phyloP scores from a whole-genome alignment of 2,113 vertebrate genomes.

The Ptilonorhynchus violaceus region DNA sequence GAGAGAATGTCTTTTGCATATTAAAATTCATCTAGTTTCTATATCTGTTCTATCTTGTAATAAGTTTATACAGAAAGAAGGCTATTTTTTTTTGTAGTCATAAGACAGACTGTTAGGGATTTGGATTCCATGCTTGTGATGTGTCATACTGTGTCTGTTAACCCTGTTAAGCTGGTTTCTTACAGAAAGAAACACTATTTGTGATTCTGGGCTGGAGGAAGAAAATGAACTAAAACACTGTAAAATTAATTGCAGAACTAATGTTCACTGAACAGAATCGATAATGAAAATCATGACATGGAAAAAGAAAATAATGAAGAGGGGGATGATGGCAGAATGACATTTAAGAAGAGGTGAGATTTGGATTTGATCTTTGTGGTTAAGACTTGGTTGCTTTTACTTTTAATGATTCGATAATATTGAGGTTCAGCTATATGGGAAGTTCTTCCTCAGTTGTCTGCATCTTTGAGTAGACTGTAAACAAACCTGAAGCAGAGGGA shows the following conservation, averaged over 20 bases:
- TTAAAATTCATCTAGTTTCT: neutral
- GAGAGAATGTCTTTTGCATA: neutral
- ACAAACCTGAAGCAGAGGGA: neutral
- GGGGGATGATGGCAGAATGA: neutral
- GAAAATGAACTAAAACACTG: constrained; percentile 11
- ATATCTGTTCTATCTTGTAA: neutral
- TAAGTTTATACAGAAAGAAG: neutral
- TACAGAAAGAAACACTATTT: neutral
- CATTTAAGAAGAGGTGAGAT: neutral
- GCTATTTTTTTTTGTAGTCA: neutral
- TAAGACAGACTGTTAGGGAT: neutral
- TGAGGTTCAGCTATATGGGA: neutral
- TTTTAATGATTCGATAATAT: neutral
- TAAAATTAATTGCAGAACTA: constrained; percentile 34
- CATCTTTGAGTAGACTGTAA: neutral
- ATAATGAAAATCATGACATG: neutral
- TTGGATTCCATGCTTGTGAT: neutral
- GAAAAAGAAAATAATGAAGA: constrained; percentile 26
- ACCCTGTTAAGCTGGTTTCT: neutral
- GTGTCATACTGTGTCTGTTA: neutral
- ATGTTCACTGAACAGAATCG: constrained; percentile 9
- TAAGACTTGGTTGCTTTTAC: neutral
- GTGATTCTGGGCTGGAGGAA: neutral
- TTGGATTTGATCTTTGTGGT: neutral
- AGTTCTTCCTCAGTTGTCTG: neutral